Evolutionary conservation across 2,888 invertebrate species (phyloP).

Genomic region (Automeris io): DNA sequence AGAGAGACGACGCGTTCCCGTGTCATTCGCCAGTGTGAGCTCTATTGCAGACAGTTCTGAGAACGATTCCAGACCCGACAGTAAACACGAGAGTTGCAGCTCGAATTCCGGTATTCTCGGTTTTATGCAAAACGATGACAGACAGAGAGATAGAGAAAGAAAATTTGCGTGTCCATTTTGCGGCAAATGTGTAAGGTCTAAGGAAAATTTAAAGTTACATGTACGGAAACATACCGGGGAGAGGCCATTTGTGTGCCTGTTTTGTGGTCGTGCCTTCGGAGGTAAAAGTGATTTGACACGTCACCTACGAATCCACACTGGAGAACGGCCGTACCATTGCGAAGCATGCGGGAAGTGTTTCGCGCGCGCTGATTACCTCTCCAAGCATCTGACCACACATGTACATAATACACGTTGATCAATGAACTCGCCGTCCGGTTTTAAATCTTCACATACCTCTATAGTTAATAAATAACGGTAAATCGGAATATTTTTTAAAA

Average conservation of each 20-base stretch:
- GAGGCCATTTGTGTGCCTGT: conserved; percentile 92
- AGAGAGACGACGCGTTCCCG: conserved; percentile 52
- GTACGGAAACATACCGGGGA: conserved; percentile 92
- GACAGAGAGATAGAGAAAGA: conserved; percentile 80
- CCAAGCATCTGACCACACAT: conserved; percentile 93
- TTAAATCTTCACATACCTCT: conserved; percentile 36
- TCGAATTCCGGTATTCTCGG: conserved; percentile 77
- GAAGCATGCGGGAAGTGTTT: conserved; percentile 95
- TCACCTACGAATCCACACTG: conserved; percentile 91
- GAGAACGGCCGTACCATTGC: conserved; percentile 93
- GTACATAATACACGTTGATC: conserved; percentile 84
- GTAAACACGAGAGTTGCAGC: conserved; percentile 74
- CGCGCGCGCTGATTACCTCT: conserved; percentile 92
- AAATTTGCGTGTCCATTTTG: conserved; percentile 93
- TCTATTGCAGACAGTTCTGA: conserved; percentile 74
- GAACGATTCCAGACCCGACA: conserved; percentile 62
- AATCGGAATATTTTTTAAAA: conserved; percentile 73
- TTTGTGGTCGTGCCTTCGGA: conserved; percentile 92
- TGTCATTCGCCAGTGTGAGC: conserved; percentile 72
- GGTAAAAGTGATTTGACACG: conserved; percentile 92
- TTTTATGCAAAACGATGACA: conserved; percentile 78
- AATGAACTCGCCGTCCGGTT: conserved; percentile 45
- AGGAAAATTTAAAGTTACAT: conserved; percentile 91
- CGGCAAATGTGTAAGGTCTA: conserved; percentile 91
- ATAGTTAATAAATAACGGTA: conserved; percentile 51